Conservation (phyloP, 2,888 invertebrate species). For the Tenodera sinensis region DNA sequence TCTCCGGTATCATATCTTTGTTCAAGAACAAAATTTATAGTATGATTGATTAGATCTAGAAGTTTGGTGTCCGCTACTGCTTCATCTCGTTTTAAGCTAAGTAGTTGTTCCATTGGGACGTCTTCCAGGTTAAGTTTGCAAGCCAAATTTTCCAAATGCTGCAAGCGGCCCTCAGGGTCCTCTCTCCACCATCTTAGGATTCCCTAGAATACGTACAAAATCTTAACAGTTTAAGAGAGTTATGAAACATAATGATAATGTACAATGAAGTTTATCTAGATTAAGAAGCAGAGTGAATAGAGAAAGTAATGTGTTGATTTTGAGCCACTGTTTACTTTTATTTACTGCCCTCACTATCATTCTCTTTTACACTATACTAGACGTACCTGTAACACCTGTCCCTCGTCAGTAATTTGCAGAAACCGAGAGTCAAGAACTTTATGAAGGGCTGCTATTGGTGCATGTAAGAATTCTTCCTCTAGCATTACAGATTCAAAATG, state of each 20-base stretch:
- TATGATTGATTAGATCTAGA: constrained; percentile 12
- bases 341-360: too few relatives aligned
- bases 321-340: too few relatives aligned
- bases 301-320: not conserved
- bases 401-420: constrained; percentile 37
- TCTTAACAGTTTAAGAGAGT: not conserved
- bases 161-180: constrained; percentile 32
- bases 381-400: constrained; percentile 36
- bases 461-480: constrained; percentile 38
- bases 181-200: constrained; percentile 36
- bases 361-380: not conserved
- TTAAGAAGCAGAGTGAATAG: too few relatives aligned
- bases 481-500: constrained; percentile 38
- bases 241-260: too few relatives aligned
- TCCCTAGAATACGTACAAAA: constrained; percentile 30
- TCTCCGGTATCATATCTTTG: constrained; percentile 27
- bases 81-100: constrained; percentile 35
- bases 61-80: constrained; percentile 26
- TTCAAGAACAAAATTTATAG: constrained; percentile 24
- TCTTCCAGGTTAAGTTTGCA: constrained; percentile 35
- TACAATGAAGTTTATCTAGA: too few relatives aligned
- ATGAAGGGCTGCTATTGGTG: constrained; percentile 34
- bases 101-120: constrained; percentile 36
- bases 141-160: constrained; percentile 34
- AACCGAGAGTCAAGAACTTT: constrained; percentile 36